Base-by-base conservation (phyloP, 2,797 vertebrate species). In the Squalus acanthias region DNA sequence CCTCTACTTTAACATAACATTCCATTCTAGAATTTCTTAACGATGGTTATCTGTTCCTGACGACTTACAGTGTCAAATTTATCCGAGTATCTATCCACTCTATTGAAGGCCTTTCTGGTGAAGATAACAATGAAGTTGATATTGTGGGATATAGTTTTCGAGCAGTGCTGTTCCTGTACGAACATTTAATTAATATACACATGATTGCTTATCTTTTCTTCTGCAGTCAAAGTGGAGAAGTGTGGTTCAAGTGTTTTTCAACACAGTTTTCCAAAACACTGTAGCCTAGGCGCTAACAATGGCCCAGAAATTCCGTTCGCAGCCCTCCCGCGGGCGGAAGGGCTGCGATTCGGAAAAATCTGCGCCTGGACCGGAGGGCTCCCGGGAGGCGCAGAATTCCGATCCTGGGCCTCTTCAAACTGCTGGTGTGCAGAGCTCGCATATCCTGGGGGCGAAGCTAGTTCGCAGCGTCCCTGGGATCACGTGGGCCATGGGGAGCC, bases 171-270 rank as follows among this genome's bases (percentile, higher is more conserved):
- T 46, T 93, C 17, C 17, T 93, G n/a, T 46, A 39, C 1, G 39
- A 69, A 24, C 65, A 67, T 46, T 69, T 69, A 69, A 93, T 93
- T 93, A 93, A 93, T 46, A 46, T 39, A 69, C 63, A 93, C 22
- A 67, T n/a, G 63, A 93, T 93, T 93, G 91, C 91, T 67, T 93
- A 63, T 60, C 29, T 57, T 74, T 89, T 93, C 91, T 93, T 93
- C 63, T 46, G 63, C 91, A 93, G 17, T 46, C 63, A 13, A 39
- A 46, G 10, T 50, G 12, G 53, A 57, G 50, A 7, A 92, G 33
- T 20, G 5, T n/a, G 29, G 1, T 53, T 17, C 3, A 57, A 95
- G 29, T 76, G 70, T 57, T n/a, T 46, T 76, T n/a, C 24, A 76
- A 29, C 70, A 57, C 1, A 60, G 53, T 7, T 95, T 76, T 95